Evolutionary conservation across 2,888 invertebrate genomes (phyloP).

Genomic region (Machimus rusticus): DNA sequence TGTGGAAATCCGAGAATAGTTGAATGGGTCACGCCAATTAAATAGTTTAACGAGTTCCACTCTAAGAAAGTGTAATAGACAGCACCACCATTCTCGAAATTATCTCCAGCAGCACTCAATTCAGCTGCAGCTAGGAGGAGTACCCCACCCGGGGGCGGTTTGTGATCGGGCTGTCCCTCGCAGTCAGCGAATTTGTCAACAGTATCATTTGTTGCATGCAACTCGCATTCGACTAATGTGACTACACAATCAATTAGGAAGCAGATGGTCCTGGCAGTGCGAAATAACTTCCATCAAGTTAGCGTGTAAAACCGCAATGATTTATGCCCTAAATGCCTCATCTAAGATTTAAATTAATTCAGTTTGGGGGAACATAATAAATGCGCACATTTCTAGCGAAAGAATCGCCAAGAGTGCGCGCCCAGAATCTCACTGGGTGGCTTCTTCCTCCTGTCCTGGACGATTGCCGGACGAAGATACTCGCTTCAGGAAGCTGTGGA

Average conservation of each 20-base stretch:
- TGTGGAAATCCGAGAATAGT: background rate
- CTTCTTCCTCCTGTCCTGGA: background rate
- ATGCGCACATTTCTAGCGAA: background rate
- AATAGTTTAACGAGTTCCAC: background rate
- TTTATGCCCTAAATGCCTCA: slow-evolving; percentile 25
- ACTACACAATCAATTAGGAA: slow-evolving; percentile 32
- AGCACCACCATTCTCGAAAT: background rate
- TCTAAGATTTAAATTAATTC: slow-evolving; percentile 22
- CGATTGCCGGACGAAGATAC: background rate
- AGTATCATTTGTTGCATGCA: slow-evolving; percentile 8
- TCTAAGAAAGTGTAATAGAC: background rate
- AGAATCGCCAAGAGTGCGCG: background rate
- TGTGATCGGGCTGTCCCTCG: background rate
- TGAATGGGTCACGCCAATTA: background rate
- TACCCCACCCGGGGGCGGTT: background rate
- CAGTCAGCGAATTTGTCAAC: background rate
- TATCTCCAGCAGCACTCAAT: background rate
- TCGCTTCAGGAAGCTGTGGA: background rate
- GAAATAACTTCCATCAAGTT: slow-evolving; percentile 23
- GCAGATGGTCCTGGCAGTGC: slow-evolving; percentile 21
- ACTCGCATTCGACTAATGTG: background rate
- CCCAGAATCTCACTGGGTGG: background rate
- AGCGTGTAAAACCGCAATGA: slow-evolving; percentile 32
- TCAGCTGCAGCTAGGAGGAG: background rate
- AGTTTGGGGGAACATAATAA: background rate